phyloP scores from a whole-genome alignment of 2,797 vertebrate genomes.

The Fringilla coelebs region DNA sequence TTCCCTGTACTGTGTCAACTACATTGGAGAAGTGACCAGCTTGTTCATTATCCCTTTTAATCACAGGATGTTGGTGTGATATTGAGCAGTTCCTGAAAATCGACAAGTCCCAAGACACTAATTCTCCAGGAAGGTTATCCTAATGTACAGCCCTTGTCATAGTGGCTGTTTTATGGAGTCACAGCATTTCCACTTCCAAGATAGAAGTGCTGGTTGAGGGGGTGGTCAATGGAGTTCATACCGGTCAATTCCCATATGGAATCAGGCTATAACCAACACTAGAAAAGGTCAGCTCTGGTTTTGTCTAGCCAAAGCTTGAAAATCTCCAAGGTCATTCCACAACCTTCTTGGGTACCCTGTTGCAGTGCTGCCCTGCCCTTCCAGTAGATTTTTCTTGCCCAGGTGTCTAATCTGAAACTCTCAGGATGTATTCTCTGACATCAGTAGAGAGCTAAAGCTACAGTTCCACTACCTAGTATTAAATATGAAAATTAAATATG shows the following conservation, averaged over 20 bases:
- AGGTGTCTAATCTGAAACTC: neutral
- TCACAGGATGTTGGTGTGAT: neutral
- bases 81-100: neutral
- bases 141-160: neutral
- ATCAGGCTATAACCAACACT: neutral
- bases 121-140: neutral
- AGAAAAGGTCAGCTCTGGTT: neutral
- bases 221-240: neutral
- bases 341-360: neutral
- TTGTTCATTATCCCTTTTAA: neutral
- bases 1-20: neutral
- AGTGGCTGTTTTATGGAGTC: neutral
- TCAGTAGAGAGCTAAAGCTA: neutral
- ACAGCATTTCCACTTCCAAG: neutral
- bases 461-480: neutral
- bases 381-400: neutral
- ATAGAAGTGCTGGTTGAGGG: neutral
- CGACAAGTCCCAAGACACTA: neutral
- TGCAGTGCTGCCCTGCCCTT: neutral
- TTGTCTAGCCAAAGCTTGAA: neutral
- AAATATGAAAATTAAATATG: neutral
- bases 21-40: neutral
- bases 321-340: neutral
- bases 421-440: neutral
- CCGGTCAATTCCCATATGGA: neutral